A percentile compares a stretch with the other conserved stretches of the same genome.
These are phyloP conservation scores for Yponomeuta malinellus DNA, from an alignment of 2,888 invertebrate species.

Conservation along the genomic window DNA sequence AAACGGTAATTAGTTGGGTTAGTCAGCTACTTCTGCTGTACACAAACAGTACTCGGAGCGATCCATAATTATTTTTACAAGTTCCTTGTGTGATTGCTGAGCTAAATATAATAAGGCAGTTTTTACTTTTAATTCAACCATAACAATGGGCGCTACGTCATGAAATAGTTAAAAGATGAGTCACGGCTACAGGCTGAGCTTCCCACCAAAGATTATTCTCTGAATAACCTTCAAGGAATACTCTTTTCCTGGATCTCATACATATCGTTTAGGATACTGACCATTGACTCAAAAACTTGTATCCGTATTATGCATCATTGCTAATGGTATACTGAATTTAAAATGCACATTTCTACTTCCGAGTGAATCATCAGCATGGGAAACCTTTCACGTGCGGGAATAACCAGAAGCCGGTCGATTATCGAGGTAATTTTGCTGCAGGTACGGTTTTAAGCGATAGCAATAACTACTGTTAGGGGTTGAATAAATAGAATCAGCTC, in stretches of 20 bases:
- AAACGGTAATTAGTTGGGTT: no score
- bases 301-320: neutral
- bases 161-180: conserved; percentile 34
- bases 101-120: conserved; percentile 25
- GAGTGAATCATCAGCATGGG: neutral
- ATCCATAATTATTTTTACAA: no score
- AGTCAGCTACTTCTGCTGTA: no score
- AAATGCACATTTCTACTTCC: neutral
- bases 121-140: conserved; percentile 48
- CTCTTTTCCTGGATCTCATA: conserved; percentile 18
- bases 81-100: neutral
- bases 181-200: conserved; percentile 40
- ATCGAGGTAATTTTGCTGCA: neutral
- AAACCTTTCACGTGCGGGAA: neutral
- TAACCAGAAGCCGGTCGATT: neutral
- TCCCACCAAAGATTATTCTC: conserved; percentile 17
- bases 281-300: neutral
- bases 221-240: neutral
- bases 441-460: neutral
- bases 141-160: conserved; percentile 37
- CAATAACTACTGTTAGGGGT: neutral
- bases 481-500: neutral
- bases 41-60: no score
- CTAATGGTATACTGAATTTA: neutral
- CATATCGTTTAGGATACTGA: conserved; percentile 6